Evolutionary conservation across 2,797 vertebrate species (phyloP).

Genomic region (Borostomias antarcticus): DNA sequence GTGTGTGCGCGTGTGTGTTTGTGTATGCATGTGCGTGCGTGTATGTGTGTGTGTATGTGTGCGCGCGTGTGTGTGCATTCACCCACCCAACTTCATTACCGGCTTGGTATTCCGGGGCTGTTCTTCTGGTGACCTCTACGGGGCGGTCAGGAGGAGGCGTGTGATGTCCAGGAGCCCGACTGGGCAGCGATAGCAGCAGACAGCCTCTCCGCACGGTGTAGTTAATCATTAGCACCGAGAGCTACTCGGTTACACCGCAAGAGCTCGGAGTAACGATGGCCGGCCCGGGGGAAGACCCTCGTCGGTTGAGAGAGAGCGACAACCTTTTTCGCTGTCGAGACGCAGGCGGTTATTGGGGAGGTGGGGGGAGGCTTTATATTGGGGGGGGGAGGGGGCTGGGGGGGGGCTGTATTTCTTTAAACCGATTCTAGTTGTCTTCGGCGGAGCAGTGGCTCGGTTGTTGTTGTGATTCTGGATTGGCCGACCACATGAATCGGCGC

Average conservation of each 20-base stretch:
- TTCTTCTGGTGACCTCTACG: slow-evolving; percentile 8
- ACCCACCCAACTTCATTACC: neutral
- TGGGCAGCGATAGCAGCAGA: neutral
- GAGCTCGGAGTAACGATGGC: no score
- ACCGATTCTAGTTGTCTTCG: no score
- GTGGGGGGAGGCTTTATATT: no score
- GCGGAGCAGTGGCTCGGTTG: no score
- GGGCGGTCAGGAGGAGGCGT: slow-evolving; percentile 14
- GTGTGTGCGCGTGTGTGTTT: no score
- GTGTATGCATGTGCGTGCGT: no score
- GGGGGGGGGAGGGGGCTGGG: no score
- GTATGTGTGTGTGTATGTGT: slow-evolving; percentile 27
- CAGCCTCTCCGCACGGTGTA: slow-evolving; percentile 19
- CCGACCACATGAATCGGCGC: no score
- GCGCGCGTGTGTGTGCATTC: slow-evolving; percentile 20
- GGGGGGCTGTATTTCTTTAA: no score
- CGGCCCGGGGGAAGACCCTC: neutral
- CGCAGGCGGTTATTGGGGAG: no score
- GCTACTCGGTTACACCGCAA: no score
- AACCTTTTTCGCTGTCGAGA: neutral
- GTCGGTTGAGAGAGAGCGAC: slow-evolving; percentile 11
- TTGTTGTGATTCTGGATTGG: no score
- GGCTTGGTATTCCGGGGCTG: neutral
- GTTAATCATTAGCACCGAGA: slow-evolving; percentile 33
- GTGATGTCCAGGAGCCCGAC: slow-evolving; percentile 29